Evolutionary conservation across 2,888 invertebrate genomes (phyloP).

Genomic region (Caenorhabditis sp.): DNA sequence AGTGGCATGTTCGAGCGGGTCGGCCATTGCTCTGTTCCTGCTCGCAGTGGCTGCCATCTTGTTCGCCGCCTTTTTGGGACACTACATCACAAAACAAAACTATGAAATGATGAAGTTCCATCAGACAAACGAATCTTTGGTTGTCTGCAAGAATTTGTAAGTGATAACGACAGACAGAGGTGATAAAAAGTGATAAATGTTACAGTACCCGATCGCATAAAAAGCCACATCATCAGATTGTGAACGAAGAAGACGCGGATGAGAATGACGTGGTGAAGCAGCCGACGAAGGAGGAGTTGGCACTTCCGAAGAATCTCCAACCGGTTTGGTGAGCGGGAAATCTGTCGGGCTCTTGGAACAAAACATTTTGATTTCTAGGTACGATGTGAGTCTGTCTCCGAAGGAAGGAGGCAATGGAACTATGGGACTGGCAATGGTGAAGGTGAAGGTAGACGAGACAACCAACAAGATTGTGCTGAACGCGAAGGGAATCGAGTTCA

Average conservation of each 20-base stretch:
- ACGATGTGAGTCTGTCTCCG: slow-evolving; percentile 51
- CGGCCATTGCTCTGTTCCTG: slow-evolving; percentile 61
- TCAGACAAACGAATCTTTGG: slow-evolving; percentile 39
- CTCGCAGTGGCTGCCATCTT: slow-evolving; percentile 66
- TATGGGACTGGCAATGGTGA: slow-evolving; percentile 58
- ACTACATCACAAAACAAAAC: slow-evolving; percentile 67
- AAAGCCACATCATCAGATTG: slow-evolving; percentile 45
- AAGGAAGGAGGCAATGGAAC: slow-evolving; percentile 43
- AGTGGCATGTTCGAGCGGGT: slow-evolving; percentile 64
- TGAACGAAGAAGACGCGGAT: slow-evolving; percentile 59
- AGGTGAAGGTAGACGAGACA: slow-evolving; percentile 56
- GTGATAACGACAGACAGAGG: not conserved
- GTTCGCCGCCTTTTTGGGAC: slow-evolving; percentile 62
- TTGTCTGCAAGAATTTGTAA: slow-evolving; percentile 55
- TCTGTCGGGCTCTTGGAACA: not conserved
- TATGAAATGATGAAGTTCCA: slow-evolving; percentile 53
- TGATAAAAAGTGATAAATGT: not conserved
- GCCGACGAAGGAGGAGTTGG: slow-evolving; percentile 74
- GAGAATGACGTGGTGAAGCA: slow-evolving; percentile 58
- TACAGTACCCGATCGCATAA: slow-evolving; percentile 53
- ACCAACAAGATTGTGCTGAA: slow-evolving; percentile 69
- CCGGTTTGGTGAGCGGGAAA: slow-evolving; percentile 72
- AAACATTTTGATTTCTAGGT: slow-evolving; percentile 25
- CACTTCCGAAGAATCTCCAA: slow-evolving; percentile 68
- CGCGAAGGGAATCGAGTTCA: slow-evolving; percentile 61